Base-by-base conservation (phyloP, 2,113 vertebrate genomes). In the Gadus macrocephalus region DNA sequence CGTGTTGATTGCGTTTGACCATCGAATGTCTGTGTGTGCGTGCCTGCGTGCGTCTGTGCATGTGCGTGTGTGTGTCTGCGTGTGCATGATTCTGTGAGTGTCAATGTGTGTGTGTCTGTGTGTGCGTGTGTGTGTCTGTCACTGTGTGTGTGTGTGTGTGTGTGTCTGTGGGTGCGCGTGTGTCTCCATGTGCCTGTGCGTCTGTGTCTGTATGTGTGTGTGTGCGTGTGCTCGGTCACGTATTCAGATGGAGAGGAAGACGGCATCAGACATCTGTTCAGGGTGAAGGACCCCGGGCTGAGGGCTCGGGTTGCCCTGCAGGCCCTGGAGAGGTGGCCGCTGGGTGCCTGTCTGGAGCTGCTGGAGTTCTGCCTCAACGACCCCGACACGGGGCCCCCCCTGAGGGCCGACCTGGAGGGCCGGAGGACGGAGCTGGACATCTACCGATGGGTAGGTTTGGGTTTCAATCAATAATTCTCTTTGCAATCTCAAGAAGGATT, bases 291-390 rank as follows among this genome's bases (percentile, higher is more conserved):
- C 60, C 82, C 92, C 0, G 66, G 81, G 9, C 79, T 98, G 83
- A 93, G 96, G 78, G 94, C 93, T 8, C 91, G 78, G 5, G 85
- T 98, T 69, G 89, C 89, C 61, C 89, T 99, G 2, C 83, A 74
- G 81, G 94, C 89, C 76, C 78, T 98, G 68, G 94, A 96, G 75
- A 92, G 42, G 27, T 99, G 97, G 96, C 93, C 96, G 19, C 87
- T 98, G 70, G 85, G 93, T 0, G 85, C 88, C 19, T 95, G 92
- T 71, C 87, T 95, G 77, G 95, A 98, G 81, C 91, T 98, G 79
- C 87, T 99, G 15, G 89, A 92, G 62, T 97, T 96, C 31, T 98
- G 97, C 85, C 85, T 95, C 65, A 94, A 93, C 74, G 95, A 95
- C 66, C 56, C 70, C 0, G 59, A 63, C 53, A 80, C 93, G 14